Conservation (phyloP, 2,888 invertebrate species). For the Petrophora chlorosata region DNA sequence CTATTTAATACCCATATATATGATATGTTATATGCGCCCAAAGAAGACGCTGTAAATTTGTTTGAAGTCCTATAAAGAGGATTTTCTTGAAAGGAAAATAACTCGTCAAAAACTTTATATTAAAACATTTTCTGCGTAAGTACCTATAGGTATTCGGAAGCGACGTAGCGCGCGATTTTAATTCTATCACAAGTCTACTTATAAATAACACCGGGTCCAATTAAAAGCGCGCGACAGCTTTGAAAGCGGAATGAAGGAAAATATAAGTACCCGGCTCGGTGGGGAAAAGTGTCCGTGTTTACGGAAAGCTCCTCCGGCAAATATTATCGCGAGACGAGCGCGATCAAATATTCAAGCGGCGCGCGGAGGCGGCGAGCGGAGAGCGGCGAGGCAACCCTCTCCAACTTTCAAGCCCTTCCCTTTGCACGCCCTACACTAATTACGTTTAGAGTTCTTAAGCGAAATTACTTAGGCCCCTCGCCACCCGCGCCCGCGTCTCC, state of each 20-base stretch:
- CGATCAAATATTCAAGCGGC: constrained; percentile 82
- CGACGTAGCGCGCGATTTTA: constrained; percentile 77
- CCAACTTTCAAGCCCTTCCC: constrained; percentile 85
- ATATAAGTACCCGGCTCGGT: constrained; percentile 67
- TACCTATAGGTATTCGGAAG: constrained; percentile 64
- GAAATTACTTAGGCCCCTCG: constrained; percentile 87
- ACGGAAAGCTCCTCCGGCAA: constrained; percentile 81
- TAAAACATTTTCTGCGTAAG: constrained; percentile 63
- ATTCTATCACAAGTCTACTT: constrained; percentile 81
- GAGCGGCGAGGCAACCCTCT: constrained; percentile 85
- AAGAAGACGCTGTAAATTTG: constrained; percentile 62
- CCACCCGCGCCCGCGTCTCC: constrained; percentile 69
- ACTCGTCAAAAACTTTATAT: constrained; percentile 71
- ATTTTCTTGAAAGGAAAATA: constrained; percentile 68
- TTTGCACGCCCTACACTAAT: constrained; percentile 86
- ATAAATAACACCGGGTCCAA: constrained; percentile 76
- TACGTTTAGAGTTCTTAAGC: constrained; percentile 88
- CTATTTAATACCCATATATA: constrained; percentile 50
- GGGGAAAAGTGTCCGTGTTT: constrained; percentile 79
- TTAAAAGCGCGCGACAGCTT: constrained; percentile 79
- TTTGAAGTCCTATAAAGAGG: constrained; percentile 71
- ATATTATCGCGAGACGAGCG: constrained; percentile 82
- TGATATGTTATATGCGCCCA: constrained; percentile 50
- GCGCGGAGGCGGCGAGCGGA: constrained; percentile 70
- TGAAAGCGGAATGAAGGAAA: constrained; percentile 74